phyloP scores from a whole-genome alignment of 2,888 invertebrate species.

The Campaea margaritaria region DNA sequence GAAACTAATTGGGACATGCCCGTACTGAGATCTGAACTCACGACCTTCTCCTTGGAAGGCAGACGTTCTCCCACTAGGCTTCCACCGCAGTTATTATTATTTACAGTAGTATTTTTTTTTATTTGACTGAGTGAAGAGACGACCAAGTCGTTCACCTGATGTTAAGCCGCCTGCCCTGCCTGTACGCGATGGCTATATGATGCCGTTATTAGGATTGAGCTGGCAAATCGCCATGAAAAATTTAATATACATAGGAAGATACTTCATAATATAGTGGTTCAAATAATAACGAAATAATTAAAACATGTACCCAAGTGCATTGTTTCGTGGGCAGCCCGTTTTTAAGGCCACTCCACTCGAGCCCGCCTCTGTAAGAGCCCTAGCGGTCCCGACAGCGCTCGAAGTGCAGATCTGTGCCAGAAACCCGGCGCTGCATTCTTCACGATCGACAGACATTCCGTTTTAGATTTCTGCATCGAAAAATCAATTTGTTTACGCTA shows the following conservation, averaged over 20 bases:
- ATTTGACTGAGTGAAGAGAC: no score
- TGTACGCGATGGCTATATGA: no score
- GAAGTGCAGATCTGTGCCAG: conserved; percentile 57
- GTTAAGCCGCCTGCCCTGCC: no score
- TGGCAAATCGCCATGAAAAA: no score
- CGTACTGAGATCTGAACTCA: no score
- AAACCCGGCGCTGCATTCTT: conserved; percentile 61
- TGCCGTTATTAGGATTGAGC: no score
- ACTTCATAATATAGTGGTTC: neutral
- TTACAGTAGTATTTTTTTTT: no score
- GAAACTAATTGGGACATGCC: no score
- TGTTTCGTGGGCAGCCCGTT: conserved; percentile 10
- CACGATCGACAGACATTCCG: conserved; percentile 57
- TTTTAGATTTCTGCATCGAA: conserved; percentile 38
- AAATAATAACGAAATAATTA: conserved; percentile 5
- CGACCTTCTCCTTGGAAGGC: no score
- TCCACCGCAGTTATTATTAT: no score
- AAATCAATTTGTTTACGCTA: conserved; percentile 32
- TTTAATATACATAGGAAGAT: neutral
- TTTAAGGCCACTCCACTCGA: conserved; percentile 18
- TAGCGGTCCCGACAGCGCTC: conserved; percentile 46
- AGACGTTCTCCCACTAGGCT: no score
- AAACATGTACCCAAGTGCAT: conserved; percentile 10
- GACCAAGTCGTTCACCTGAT: no score
- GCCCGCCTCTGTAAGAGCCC: conserved; percentile 30